A percentile compares a stretch with the other conserved stretches of the same genome.
Evolutionary conservation across 2,113 vertebrate species (phyloP).

Genomic region (Haemorhous mexicanus): DNA sequence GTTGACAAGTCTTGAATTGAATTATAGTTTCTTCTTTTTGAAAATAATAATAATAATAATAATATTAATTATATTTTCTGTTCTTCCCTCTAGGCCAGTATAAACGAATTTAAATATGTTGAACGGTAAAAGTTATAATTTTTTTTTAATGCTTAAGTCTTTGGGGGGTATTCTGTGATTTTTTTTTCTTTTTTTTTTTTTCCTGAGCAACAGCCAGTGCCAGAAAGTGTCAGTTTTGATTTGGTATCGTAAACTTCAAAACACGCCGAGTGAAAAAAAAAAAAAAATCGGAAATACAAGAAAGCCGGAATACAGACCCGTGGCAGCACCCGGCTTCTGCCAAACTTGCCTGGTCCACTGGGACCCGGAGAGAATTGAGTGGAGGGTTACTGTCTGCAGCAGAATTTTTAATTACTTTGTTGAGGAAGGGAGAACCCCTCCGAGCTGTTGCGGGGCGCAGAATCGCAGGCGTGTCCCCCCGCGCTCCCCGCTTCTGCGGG

Average conservation of each 20-base stretch:
- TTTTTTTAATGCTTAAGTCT: constrained; percentile 54
- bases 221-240: constrained; percentile 42
- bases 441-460: not conserved
- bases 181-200: not conserved
- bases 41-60: constrained; percentile 57
- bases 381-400: not conserved
- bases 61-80: constrained; percentile 64
- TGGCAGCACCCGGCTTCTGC: constrained; percentile 20
- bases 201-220: not conserved
- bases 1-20: constrained; percentile 57
- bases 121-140: constrained; percentile 28
- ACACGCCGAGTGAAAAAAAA: not conserved
- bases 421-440: not conserved
- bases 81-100: constrained; percentile 74
- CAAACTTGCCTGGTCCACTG: not conserved
- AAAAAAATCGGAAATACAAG: not conserved
- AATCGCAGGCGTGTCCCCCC: not conserved
- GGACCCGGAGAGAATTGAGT: not conserved
- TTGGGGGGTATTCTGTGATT: not conserved
- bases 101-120: constrained; percentile 67
- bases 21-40: constrained; percentile 57
- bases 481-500: not conserved
- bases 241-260: constrained; percentile 47
- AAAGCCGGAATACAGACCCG: constrained; percentile 9
- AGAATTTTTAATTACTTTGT: not conserved